Conservation (phyloP, 2,797 vertebrate species). For the Emys orbicularis region DNA sequence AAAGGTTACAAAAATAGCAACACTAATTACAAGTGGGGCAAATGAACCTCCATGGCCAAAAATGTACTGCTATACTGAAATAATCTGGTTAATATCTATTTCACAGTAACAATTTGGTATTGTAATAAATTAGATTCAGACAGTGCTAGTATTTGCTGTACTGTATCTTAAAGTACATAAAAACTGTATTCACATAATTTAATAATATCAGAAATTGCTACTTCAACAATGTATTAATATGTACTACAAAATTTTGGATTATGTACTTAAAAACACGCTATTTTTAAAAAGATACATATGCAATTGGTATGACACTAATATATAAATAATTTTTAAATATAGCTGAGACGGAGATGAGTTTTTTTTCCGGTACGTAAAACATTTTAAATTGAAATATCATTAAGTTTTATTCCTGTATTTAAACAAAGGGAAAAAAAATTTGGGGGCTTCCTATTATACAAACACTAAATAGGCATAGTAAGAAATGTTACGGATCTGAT, state of each 20-base stretch:
- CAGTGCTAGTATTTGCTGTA: background rate
- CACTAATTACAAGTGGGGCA: background rate
- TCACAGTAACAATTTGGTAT: conserved; percentile 34
- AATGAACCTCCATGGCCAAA: background rate
- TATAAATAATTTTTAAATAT: conserved; percentile 39
- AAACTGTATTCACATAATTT: conserved; percentile 18
- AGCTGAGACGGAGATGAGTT: background rate
- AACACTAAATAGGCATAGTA: conserved; percentile 38
- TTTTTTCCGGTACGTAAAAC: conserved; percentile 12
- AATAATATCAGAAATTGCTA: conserved; percentile 42
- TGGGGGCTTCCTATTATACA: conserved; percentile 28
- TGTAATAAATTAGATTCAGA: conserved; percentile 53
- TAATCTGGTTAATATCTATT: conserved; percentile 42
- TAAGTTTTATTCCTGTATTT: conserved; percentile 45
- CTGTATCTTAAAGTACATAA: conserved; percentile 37
- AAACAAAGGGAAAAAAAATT: too few species aligned
- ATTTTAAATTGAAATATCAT: background rate
- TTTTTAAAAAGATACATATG: background rate
- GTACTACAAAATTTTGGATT: conserved; percentile 14
- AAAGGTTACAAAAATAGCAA: conserved; percentile 26
- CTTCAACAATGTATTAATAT: conserved; percentile 7
- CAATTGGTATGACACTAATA: conserved; percentile 12
- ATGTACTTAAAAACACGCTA: background rate
- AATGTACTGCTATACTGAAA: conserved; percentile 17
- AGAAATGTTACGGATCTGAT: conserved; percentile 46